These are phyloP conservation scores for Indicator maculatus DNA, from an alignment of 2,113 vertebrate genomes.

Conservation along the genomic window DNA sequence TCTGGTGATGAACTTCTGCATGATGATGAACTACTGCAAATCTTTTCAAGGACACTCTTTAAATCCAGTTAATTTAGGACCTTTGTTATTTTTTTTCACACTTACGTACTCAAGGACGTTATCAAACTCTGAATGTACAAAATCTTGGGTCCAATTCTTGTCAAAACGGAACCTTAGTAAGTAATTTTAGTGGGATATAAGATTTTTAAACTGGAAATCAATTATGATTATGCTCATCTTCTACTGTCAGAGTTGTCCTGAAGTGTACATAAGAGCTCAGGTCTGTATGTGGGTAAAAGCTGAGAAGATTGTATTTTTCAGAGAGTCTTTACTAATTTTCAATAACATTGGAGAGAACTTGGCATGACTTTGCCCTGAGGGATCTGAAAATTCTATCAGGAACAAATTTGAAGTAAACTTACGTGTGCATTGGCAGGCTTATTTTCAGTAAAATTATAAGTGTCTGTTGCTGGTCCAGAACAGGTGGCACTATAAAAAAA, in stretches of 20 bases:
- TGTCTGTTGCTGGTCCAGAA: constrained; percentile 35
- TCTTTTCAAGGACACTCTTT: not conserved
- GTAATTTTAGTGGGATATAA: not conserved
- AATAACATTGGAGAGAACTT: not conserved
- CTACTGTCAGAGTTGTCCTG: not conserved
- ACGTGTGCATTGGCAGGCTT: not conserved
- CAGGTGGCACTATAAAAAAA: constrained; percentile 57
- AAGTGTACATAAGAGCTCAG: not conserved
- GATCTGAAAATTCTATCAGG: not conserved
- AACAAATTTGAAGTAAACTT: not conserved
- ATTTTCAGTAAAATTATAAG: constrained; percentile 1
- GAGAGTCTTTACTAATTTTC: not conserved
- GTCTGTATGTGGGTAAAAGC: not conserved
- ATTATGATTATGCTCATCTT: not conserved
- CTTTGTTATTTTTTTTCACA: not conserved
- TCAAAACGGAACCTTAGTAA: not conserved
- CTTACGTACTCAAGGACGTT: not conserved
- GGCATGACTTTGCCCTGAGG: not conserved
- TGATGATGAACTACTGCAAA: not conserved
- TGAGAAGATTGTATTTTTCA: not conserved
- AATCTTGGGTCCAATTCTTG: not conserved
- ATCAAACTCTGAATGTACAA: not conserved
- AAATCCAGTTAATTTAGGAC: not conserved
- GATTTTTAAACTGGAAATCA: not conserved
- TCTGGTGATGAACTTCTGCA: not conserved